Base-by-base conservation (phyloP, 1,140 invertebrate genomes). In the Capitella teleta region DNA sequence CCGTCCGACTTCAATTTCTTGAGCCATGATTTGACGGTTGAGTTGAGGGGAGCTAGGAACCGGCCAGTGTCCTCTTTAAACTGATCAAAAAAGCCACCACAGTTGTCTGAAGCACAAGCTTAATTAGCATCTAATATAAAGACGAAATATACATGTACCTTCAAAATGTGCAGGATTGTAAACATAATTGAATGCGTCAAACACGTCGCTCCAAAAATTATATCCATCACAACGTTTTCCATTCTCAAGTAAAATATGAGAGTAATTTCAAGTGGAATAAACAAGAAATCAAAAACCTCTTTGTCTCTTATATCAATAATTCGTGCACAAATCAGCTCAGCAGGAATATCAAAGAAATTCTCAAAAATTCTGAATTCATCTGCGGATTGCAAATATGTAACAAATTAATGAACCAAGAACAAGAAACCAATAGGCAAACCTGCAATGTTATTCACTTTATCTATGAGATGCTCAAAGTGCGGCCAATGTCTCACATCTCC, bases 261-360 rank as follows among this genome's bases (percentile, higher is more conserved):
- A 10, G 24, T 52, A 12, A 18, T 25, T 30, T 19, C 40, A 26
- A 40, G 23, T 14, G 16, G 8, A 40, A n/a, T 14, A 41, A 34
- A 3, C 24, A 38, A 34, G 14, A 12, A 23, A 8, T 21, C 49
- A 10, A 2, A 18, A 51, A 63, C 63, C 62, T 59, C 61, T 59
- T 78, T 71, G 61, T 87, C 84, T 5, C 82, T 54, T 1, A 76
- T 67, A 64, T 88, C 84, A 26, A 88, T 77, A n/a, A 78, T 73
- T 61, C 80, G 76, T 1, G 83, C 83, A 70, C 83, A 85, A 3
- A 78, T 73, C n/a, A 86, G 56, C 10, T 78, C 75, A 12, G 76
- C 72, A 1, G 82, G 77, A 58, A 82, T 79, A 63, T 87, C 85
- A 69, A 86, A 87, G 62, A 82, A 86, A 64, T 87, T 85, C 19